Percentiles rank a stretch among this genome's conserved stretches.
These are phyloP conservation scores for Campylomormyrus numenius DNA, from an alignment of 2,113 vertebrate genomes.

Conservation along the genomic window DNA sequence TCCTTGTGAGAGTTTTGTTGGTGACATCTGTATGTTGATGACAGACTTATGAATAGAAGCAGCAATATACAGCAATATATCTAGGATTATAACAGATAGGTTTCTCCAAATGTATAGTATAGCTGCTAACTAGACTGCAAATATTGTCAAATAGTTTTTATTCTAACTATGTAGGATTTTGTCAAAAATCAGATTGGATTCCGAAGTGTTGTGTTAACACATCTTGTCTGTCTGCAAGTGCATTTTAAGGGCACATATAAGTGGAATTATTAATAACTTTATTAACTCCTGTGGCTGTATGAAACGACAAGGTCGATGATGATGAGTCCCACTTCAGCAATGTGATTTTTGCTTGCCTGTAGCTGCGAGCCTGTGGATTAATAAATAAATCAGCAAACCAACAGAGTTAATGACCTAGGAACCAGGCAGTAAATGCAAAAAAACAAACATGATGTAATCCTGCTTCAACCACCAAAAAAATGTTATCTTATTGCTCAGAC, in stretches of 20 bases:
- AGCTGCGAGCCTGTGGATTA: constrained; percentile 4
- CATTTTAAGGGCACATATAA: neutral
- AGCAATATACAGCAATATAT: neutral
- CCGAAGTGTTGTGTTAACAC: neutral
- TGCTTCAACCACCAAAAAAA: constrained; percentile 25
- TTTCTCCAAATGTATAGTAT: neutral
- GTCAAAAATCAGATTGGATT: neutral
- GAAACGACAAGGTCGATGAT: neutral
- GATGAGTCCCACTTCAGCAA: neutral
- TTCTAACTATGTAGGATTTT: neutral
- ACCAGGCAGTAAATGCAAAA: constrained; percentile 1
- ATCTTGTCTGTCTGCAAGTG: neutral
- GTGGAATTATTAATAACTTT: constrained; percentile 1
- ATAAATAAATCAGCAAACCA: constrained; percentile 20
- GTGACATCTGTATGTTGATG: neutral
- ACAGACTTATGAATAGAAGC: constrained; percentile 1
- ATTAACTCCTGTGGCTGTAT: neutral
- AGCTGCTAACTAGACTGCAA: neutral
- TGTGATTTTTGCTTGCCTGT: constrained; percentile 13
- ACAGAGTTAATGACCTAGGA: constrained; percentile 15
- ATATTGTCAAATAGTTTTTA: neutral
- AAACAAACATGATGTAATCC: constrained; percentile 17
- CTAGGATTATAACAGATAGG: neutral
- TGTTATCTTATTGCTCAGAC: constrained; percentile 16
- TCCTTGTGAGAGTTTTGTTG: neutral